Base-by-base conservation (phyloP, 2,113 vertebrate species). In the Pterocles gutturalis region DNA sequence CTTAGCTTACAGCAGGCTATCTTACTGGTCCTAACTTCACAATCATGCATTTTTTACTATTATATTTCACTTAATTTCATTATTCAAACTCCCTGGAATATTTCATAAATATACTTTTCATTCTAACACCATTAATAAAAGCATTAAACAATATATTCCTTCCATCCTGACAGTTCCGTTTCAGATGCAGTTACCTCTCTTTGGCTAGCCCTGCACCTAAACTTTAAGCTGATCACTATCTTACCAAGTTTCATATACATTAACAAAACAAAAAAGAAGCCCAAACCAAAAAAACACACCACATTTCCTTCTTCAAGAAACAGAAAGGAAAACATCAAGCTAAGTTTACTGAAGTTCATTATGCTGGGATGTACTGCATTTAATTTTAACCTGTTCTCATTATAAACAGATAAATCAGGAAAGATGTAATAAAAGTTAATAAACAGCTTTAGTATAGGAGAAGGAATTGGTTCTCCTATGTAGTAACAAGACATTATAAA, bases 121-220 rank as follows among this genome's bases (percentile, higher is more conserved):
- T 78, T 49, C 51, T 53, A 85, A 75, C 9, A 38, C 12, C 34
- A 62, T 79, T 61, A 94, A 75, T 60, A 33, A 84, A 81, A 94
- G 46, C 29, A 79, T 85, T 85, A 66, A 91, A 85, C 6, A 62
- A 82, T 10, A 62, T 4, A 51, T 1, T 62, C 33, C 38, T 54
- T 84, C 77, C 69, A 20, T 9, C 31, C 34, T n/a, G 15, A 58
- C 38, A 55, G 55, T 17, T 93, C 49, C 9, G 1, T 24, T 70
- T 62, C 73, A 85, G 48, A 8, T 55, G 6, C n/a, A 75, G 51
- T 61, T 65, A 70, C 21, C 43, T 51, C 46, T 43, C 34, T 71
- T 82, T 79, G 61, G 36, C 17, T 55, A 84, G 43, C 8, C 26
- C 21, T 91, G 54, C 17, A 7, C 48, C 36, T 33, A 78, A 58